These are phyloP conservation scores for Bombus sylvicola DNA, from an alignment of 1,140 invertebrate genomes.

Conservation along the genomic window DNA sequence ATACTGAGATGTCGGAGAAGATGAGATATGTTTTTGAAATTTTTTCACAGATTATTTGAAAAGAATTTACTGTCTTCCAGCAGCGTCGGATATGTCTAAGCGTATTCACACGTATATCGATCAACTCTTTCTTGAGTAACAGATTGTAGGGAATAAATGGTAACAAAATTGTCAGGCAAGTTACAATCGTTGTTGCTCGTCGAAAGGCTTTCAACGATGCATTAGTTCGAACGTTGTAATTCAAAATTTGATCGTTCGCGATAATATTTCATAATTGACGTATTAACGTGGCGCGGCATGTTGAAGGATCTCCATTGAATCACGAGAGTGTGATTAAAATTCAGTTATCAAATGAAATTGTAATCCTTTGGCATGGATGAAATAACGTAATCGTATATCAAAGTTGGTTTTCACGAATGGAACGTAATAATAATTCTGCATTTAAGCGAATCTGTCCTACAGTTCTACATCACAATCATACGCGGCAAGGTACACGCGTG, in stretches of 20 bases:
- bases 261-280: conserved; percentile 7
- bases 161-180: background rate
- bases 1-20: no score
- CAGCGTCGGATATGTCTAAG: background rate
- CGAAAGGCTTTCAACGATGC: conserved; percentile 21
- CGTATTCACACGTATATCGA: background rate
- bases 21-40: no score
- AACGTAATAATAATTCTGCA: background rate
- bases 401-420: background rate
- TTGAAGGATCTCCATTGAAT: background rate
- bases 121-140: background rate
- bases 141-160: background rate
- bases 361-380: background rate
- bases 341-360: background rate
- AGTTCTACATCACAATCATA: no score
- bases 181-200: background rate
- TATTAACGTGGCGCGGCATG: conserved; percentile 7
- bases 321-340: conserved; percentile 5
- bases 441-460: no score
- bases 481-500: no score
- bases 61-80: no score
- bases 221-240: conserved; percentile 24
- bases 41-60: no score
- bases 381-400: background rate
- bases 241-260: conserved; percentile 38